phyloP scores from a whole-genome alignment of 2,888 invertebrate species.

The Leucozona laternaria region DNA sequence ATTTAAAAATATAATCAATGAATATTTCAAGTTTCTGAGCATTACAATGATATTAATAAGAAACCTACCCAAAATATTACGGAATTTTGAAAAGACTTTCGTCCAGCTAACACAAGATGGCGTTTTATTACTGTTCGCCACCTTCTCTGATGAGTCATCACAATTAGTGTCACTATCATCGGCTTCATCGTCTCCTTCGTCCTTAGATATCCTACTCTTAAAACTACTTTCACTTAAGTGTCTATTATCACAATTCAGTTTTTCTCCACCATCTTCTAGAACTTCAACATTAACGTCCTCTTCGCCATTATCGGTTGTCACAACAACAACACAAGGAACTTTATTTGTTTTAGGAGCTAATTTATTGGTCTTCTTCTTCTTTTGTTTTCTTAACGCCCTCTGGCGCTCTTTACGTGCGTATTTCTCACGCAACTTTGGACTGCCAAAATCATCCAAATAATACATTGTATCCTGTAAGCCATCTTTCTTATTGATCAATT shows the following conservation, averaged over 20 bases:
- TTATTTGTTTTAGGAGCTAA: constrained; percentile 48
- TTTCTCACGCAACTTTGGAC: constrained; percentile 82
- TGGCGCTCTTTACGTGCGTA: constrained; percentile 81
- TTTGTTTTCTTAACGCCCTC: constrained; percentile 79
- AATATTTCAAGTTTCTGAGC: constrained; percentile 49
- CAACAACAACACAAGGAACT: constrained; percentile 52
- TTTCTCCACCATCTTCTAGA: constrained; percentile 43
- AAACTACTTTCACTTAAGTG: constrained; percentile 69
- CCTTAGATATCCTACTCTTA: constrained; percentile 56
- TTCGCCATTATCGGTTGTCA: constrained; percentile 75
- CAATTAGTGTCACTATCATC: constrained; percentile 48
- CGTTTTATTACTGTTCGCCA: constrained; percentile 76
- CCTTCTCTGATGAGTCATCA: constrained; percentile 65
- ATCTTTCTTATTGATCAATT: constrained; percentile 83
- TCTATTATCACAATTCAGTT: constrained; percentile 76
- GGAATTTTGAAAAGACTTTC: constrained; percentile 77
- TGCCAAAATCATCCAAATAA: constrained; percentile 83
- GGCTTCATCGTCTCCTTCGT: constrained; percentile 50
- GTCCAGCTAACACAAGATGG: constrained; percentile 83
- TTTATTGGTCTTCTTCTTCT: constrained; percentile 77
- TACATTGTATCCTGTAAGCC: constrained; percentile 83
- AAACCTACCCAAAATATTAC: constrained; percentile 74
- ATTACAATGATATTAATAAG: constrained; percentile 25
- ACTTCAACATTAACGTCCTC: constrained; percentile 69
- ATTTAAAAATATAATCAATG: background rate